Evolutionary conservation across 2,113 vertebrate species (phyloP).

Genomic region (Nesogale talazaci): DNA sequence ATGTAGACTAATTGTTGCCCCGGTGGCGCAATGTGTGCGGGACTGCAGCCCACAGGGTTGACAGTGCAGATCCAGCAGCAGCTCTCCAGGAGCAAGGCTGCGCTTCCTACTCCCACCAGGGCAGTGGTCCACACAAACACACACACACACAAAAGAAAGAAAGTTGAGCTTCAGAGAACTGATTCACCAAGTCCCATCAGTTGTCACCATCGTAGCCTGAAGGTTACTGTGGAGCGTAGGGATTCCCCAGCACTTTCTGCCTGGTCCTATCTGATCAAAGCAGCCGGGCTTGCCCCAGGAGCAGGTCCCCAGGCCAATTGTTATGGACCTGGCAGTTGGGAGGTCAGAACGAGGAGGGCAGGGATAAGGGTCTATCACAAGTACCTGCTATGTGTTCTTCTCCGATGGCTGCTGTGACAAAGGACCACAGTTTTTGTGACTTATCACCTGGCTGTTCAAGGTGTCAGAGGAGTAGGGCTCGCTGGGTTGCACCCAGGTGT

Average conservation of each 20-base stretch:
- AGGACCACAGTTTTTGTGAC: too few species aligned
- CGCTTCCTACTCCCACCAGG: too few species aligned
- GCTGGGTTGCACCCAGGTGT: not conserved
- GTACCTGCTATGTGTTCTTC: not conserved
- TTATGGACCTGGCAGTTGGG: not conserved
- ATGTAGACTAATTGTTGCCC: too few species aligned
- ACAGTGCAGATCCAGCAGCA: too few species aligned
- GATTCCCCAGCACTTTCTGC: not conserved
- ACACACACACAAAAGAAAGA: too few species aligned
- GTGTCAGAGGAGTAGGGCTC: not conserved
- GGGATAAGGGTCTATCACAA: not conserved
- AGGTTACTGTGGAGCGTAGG: not conserved
- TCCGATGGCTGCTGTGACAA: not conserved
- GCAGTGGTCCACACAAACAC: too few species aligned
- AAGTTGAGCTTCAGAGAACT: too few species aligned
- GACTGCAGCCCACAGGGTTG: too few species aligned
- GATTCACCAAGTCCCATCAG: not conserved
- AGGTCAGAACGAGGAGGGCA: not conserved
- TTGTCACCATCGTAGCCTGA: not conserved
- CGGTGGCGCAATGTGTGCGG: too few species aligned
- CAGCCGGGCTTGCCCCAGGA: not conserved
- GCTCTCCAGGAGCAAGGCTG: too few species aligned
- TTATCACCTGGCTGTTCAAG: not conserved
- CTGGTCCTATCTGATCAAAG: not conserved
- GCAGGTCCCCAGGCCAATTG: not conserved